Base-by-base conservation (phyloP, 2,888 invertebrate genomes). In the Trachelus troglodyta region DNA sequence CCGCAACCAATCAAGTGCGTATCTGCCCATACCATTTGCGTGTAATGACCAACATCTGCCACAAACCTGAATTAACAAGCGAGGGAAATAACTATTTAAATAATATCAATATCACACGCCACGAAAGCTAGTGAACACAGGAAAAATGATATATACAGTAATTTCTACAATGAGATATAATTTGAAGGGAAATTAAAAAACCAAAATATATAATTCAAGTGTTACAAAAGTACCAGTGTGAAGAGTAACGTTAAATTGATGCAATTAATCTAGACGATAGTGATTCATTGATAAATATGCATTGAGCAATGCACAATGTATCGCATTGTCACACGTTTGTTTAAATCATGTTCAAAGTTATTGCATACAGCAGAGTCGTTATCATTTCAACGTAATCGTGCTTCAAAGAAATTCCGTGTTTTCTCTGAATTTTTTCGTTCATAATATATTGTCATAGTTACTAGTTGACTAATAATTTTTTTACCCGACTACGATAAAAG, bases 11-110 rank as follows among this genome's bases (percentile, higher is more conserved):
- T 83, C 37, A 83, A 83, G 68, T 86, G 86, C 1, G 93, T 91
- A 34, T 90, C 87, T 2, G 92, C 93, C 93, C 93, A 93, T 1
- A 93, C 89, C 76, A 93, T 85, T 89, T 93, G 92, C 0, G 91
- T 92, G 83, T 92, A 92, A 81, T 92, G 92, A 2, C 92, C 91
- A 37, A 81, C 83, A 1, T 75, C 75, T 23, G 23, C 1, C 31
- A 2, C 34, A 11, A 6, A 71, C 9, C 71, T 71, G 11, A 56
- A 56, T 23, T 23, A 23, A 56, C 56, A 56, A 23, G 9, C 23
- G 9, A 56, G 23, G 23, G 23, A 56, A 56, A 56, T 56, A 23
- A 56, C 23, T 56, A 1, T 12, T 35, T 12, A 6, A 56, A 56
- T 9, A 56, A 56, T 56, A 56, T 15, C 23, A 9, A 15, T 2